Base-by-base conservation (phyloP, 53 echinoderm and acorn worm species). In the Mesocentrotus franciscanus region DNA sequence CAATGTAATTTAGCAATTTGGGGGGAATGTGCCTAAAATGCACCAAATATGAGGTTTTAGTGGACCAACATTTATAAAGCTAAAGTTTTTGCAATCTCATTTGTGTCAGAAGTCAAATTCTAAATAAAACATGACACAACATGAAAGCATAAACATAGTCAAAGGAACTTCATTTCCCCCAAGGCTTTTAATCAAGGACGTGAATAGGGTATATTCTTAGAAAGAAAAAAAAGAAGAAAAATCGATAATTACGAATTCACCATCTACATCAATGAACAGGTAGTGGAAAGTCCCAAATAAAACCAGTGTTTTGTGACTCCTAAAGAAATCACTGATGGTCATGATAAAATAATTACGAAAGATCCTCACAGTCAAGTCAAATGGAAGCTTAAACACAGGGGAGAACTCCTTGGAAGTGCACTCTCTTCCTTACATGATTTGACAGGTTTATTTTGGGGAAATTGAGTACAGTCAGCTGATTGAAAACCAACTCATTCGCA, bases 401-500 rank as follows among this genome's bases (percentile, higher is more conserved):
- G 58, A 87, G 29, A 56, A 87, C 27, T 87, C 58, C 58, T 22
- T 4, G 18, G 36, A 84, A 84, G 84, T 42, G 49, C 14, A 20
- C 84, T 42, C 36, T 13, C 84, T 39, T 18, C 49, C 3, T 30
- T 3, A 20, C n/a, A 87, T 87, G 87, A 87, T 22, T 87, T n/a
- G 87, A 87, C 87, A 87, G 20, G 87, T 87, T 58, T 87, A 87
- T 87, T 87, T 58, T n/a, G 58, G 75, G 87, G 34, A 87, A 26
- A 56, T 29, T 58, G 29, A 57, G 57, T n/a, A 87, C 0, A 39
- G 29, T 20, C 87, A 87, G 87, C 57, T 56, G 58, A 87, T 58
- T 87, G 59, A 56, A 58, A 56, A 58, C 87, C 87, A 87, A 56
- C 58, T 87, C 58, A 87, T 58, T 58, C 87, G 10, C 27, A 87